A percentile compares a stretch with the other conserved stretches of the same genome.
Conservation (phyloP, 2,113 vertebrate genomes). For the Rhinoptilus africanus region DNA sequence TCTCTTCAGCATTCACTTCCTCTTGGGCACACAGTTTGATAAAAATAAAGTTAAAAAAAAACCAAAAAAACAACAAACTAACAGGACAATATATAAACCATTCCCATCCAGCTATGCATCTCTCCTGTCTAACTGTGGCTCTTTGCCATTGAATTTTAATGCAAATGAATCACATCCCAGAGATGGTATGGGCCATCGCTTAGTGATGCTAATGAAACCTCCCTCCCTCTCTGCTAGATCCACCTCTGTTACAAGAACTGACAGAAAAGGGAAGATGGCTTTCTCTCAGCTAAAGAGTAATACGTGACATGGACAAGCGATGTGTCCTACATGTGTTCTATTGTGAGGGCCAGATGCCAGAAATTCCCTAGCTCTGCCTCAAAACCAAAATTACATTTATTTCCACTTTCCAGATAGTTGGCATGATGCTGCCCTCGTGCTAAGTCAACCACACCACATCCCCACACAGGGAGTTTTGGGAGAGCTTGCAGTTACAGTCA, state of each 20-base stretch:
- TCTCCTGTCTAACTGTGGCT: neutral
- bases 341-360: neutral
- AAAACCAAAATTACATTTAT: neutral
- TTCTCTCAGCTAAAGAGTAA: neutral
- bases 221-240: neutral
- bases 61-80: neutral
- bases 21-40: neutral
- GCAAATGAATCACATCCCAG: neutral
- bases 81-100: neutral
- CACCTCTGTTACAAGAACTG: neutral
- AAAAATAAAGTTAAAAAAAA: neutral
- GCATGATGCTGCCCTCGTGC: neutral
- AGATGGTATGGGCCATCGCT: neutral
- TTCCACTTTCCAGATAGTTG: neutral
- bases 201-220: neutral
- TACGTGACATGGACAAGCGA: fast-evolving
- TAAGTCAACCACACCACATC: neutral
- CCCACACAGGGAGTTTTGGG: neutral
- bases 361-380: neutral
- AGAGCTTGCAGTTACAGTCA: neutral
- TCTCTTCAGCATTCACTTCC: neutral
- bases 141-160: neutral
- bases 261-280: neutral
- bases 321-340: fast-evolving
- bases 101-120: neutral